phyloP scores from a whole-genome alignment of 2,113 vertebrate genomes.

The Eretmochelys imbricata region DNA sequence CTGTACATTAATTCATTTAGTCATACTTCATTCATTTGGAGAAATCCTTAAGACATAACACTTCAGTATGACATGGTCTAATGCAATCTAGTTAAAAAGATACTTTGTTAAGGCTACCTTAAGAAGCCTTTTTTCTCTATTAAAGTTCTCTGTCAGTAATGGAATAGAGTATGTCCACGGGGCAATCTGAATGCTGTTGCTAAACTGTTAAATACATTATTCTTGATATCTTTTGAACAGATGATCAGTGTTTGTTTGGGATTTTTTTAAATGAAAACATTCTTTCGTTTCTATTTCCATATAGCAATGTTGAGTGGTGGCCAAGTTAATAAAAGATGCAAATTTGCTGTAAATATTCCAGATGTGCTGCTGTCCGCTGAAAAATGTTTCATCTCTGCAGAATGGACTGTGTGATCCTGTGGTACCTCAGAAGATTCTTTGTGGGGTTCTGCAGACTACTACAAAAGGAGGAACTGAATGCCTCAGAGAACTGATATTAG shows the following conservation, averaged over 20 bases:
- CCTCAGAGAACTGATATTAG: background rate
- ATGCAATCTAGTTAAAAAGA: constrained; percentile 19
- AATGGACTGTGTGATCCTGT: background rate
- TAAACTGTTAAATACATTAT: constrained; percentile 20
- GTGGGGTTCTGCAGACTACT: background rate
- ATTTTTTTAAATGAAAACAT: constrained; percentile 4
- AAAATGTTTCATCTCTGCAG: background rate
- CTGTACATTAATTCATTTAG: constrained; percentile 40
- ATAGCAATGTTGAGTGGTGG: background rate
- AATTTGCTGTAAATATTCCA: background rate
- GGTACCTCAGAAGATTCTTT: background rate
- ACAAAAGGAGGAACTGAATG: background rate
- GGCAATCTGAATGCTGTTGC: background rate
- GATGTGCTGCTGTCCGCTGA: background rate
- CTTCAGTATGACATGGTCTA: background rate
- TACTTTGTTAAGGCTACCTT: constrained; percentile 15
- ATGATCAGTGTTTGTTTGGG: background rate
- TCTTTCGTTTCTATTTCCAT: background rate
- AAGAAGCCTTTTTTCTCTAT: constrained; percentile 5
- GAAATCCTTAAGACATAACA: constrained; percentile 22
- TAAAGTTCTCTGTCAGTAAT: background rate
- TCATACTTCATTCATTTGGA: constrained; percentile 15
- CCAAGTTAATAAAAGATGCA: background rate
- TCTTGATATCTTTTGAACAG: background rate
- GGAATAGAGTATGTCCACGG: background rate